Evolutionary conservation across 1,140 invertebrate species (phyloP).

Genomic region (Orchestia grillus): DNA sequence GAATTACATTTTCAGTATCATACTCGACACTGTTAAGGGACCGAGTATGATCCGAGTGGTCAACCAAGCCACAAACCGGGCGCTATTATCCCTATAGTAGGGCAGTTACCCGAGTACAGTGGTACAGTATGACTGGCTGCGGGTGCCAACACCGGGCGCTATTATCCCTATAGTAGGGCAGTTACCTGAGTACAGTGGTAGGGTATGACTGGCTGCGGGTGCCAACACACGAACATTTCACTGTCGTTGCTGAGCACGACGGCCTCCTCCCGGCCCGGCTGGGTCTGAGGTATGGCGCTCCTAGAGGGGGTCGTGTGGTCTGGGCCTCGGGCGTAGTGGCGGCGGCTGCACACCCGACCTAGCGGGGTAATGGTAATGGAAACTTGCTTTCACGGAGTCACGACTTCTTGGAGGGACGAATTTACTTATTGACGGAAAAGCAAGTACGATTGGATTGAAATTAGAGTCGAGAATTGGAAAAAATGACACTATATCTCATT

Average conservation of each 20-base stretch:
- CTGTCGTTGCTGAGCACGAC: conserved; percentile 70
- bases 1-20: no score
- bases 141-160: conserved; percentile 75
- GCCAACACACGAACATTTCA: conserved; percentile 73
- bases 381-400: background rate
- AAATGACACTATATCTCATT: background rate
- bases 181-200: conserved; percentile 72
- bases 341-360: background rate
- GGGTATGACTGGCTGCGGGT: conserved; percentile 72
- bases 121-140: conserved; percentile 72
- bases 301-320: background rate
- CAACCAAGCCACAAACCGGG: no score
- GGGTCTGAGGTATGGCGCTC: background rate
- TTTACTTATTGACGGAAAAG: background rate
- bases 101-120: conserved; percentile 70
- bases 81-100: no score
- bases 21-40: no score
- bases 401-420: background rate
- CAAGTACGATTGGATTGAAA: background rate
- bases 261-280: conserved; percentile 2
- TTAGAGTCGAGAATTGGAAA: background rate
- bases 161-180: background rate
- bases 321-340: background rate
- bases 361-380: background rate
- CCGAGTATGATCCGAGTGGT: no score